Base-by-base conservation (phyloP, 2,888 invertebrate genomes). In the Creontiades dilutus region DNA sequence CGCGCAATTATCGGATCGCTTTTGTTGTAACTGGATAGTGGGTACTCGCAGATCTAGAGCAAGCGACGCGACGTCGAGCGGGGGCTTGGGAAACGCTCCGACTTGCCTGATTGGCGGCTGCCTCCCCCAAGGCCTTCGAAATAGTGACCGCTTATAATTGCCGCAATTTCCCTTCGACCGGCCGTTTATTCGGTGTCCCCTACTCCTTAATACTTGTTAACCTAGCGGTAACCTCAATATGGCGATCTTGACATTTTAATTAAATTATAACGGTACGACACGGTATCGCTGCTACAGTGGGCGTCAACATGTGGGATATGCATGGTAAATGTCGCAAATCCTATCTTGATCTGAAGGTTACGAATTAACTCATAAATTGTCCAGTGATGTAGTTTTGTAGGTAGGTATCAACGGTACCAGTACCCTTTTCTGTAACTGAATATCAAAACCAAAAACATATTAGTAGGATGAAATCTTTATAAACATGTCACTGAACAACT, bases 41-140 rank as follows among this genome's bases (percentile, higher is more conserved):
- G 37, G 37, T 37, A 7, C 37, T 37, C 37, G 37, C 37, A 37
- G 23, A 68, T 68, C 27, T 68, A 68, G 61, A 61, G 61, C 61
- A 19, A 61, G 68, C 68, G 23, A 27, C 68, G 23, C 68, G 23
- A 68, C 68, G 23, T 12, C 9, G 68, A 68, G 68, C 23, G 68
- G n/a, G 23, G 23, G 23, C 68, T 68, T 68, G 68, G 19, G 68
- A 68, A 68, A 68, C 23, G 23, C 68, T 19, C 68, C 68, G 68
- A 68, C 68, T 68, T 68, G 68, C 11, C 68, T 23, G 68, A 68
- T 68, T 68, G 68, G 68, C 13, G 23, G 68, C 68, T 52, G 16
- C 37, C 37, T 68, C 12, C 23, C n/a, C 23, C 68, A 68, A 68
- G 68, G 68, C 68, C 68, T 23, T 68, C 68, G 68, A 68, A 68